phyloP scores from a whole-genome alignment of 2,888 invertebrate genomes.

The Tipula lateralis region DNA sequence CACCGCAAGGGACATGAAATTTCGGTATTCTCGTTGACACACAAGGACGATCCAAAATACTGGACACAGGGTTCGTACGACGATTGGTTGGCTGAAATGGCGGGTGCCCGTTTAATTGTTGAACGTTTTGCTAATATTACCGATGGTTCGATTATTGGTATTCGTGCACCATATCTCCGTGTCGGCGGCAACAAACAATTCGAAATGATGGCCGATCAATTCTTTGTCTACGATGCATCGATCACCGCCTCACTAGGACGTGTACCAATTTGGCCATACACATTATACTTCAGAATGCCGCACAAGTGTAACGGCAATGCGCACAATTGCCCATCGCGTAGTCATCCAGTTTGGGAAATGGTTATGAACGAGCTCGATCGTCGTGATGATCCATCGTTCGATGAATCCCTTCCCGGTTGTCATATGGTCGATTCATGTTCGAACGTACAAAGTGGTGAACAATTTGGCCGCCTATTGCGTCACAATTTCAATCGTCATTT shows the following conservation, averaged over 20 bases:
- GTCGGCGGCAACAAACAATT: conserved; percentile 94
- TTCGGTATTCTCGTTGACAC: conserved; percentile 84
- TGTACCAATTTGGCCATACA: conserved; percentile 96
- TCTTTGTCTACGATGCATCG: conserved; percentile 91
- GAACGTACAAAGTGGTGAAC: conserved; percentile 85
- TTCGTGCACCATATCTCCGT: conserved; percentile 81
- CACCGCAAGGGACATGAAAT: conserved; percentile 89
- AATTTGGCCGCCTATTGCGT: conserved; percentile 81
- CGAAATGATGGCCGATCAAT: conserved; percentile 95
- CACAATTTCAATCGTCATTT: conserved; percentile 95
- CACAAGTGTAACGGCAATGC: conserved; percentile 93
- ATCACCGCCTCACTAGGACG: conserved; percentile 84
- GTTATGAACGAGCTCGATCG: conserved; percentile 93
- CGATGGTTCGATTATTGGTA: conserved; percentile 83
- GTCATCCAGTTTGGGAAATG: conserved; percentile 94
- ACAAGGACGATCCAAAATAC: conserved; percentile 87
- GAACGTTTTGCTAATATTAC: conserved; percentile 89
- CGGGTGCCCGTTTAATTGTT: conserved; percentile 78
- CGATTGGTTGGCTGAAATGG: conserved; percentile 93
- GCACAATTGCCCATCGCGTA: conserved; percentile 84
- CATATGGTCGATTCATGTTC: conserved; percentile 94
- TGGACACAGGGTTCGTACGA: conserved; percentile 84
- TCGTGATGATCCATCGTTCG: conserved; percentile 88
- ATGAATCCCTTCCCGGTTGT: conserved; percentile 88
- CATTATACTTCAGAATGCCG: conserved; percentile 92